These are phyloP conservation scores for Pecten maximus DNA, from an alignment of 2,888 invertebrate species.

Conservation along the genomic window DNA sequence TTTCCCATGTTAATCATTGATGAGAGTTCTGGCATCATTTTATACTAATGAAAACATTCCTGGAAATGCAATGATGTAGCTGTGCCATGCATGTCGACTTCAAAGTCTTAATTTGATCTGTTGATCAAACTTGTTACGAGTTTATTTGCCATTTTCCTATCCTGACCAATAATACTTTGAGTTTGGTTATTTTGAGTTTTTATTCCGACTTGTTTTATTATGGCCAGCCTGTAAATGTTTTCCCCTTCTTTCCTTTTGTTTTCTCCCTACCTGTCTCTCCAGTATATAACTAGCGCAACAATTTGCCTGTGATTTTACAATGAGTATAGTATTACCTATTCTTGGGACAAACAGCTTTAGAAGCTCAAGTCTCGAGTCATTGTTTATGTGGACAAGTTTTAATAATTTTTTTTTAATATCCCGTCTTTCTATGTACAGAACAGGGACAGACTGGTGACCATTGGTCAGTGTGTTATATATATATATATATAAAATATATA, in stretches of 20 bases:
- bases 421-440: conserved; percentile 33
- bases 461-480: conserved; percentile 34
- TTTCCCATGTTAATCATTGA: conserved; percentile 1
- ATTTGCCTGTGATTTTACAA: conserved; percentile 26
- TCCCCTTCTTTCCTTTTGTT: conserved; percentile 19
- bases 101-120: conserved; percentile 10
- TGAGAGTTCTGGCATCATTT: conserved; percentile 4
- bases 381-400: conserved; percentile 33
- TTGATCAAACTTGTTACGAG: background rate
- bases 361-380: background rate
- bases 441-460: conserved; percentile 6
- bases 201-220: conserved; percentile 8
- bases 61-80: conserved; percentile 35
- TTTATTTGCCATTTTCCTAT: background rate
- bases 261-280: background rate
- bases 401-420: background rate
- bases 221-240: conserved; percentile 14
- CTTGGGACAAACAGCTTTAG: background rate
- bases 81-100: background rate
- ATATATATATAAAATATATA: conserved; percentile 37
- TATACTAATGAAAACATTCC: conserved; percentile 30
- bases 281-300: conserved; percentile 22
- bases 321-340: conserved; percentile 22
- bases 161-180: background rate
- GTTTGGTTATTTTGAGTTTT: conserved; percentile 19